Percentiles rank a stretch among this genome's conserved stretches.
Conservation (phyloP, 2,113 vertebrate species). For the Crypturellus undulatus region DNA sequence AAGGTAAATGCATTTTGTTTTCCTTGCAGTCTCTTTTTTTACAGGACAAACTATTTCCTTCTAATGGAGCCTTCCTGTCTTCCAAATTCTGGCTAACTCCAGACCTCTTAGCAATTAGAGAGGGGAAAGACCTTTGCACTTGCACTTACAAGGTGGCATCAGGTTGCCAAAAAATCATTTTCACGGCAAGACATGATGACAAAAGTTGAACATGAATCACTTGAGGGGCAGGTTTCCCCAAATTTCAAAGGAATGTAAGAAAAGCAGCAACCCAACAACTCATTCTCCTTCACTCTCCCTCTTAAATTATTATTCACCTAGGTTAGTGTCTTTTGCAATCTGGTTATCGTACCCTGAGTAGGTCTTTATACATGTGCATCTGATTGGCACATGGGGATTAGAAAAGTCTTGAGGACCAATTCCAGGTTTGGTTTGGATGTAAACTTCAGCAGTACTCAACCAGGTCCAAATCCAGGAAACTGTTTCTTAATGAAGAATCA, state of each 20-base stretch:
- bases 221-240: neutral
- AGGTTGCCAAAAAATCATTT: neutral
- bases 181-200: neutral
- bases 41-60: neutral
- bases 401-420: rapidly evolving
- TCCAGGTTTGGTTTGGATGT: neutral
- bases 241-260: neutral
- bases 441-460: neutral
- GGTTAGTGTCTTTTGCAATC: neutral
- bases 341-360: neutral
- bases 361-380: neutral
- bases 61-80: neutral
- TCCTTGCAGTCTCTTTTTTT: neutral
- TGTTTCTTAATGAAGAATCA: neutral
- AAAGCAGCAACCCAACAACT: neutral
- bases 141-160: neutral
- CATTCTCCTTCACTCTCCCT: neutral
- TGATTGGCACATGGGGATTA: neutral
- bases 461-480: rapidly evolving
- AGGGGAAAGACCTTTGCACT: conserved; percentile 15
- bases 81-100: neutral
- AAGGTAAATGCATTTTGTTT: neutral
- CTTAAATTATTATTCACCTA: neutral
- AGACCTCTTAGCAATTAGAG: neutral
- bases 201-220: neutral